Percentiles rank a stretch among this genome's conserved stretches.
phyloP scores from a whole-genome alignment of 2,797 vertebrate species.

The Anisognathus igniventris region DNA sequence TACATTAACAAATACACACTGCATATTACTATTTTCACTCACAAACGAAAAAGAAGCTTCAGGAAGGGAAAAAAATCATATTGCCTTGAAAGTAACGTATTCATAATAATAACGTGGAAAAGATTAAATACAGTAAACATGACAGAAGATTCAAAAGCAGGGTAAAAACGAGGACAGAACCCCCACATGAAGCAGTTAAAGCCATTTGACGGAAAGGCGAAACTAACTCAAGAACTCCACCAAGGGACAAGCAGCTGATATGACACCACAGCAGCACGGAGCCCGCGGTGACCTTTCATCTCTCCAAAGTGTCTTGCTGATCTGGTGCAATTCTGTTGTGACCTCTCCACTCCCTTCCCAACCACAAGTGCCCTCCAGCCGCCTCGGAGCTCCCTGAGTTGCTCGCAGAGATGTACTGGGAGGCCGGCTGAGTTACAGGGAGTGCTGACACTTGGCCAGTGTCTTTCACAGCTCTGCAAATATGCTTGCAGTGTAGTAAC shows the following conservation, averaged over 20 bases:
- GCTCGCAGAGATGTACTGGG: background rate
- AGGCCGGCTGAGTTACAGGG: background rate
- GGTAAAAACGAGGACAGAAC: background rate
- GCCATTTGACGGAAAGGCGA: slow-evolving; percentile 45
- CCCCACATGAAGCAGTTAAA: slow-evolving; percentile 13
- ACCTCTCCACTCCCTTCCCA: background rate
- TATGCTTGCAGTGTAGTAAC: background rate
- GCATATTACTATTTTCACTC: fast-evolving
- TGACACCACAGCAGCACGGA: slow-evolving; percentile 54
- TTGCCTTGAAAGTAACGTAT: slow-evolving; percentile 15
- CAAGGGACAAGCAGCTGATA: slow-evolving; percentile 76
- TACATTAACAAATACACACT: background rate
- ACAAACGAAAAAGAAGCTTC: background rate
- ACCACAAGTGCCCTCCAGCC: background rate
- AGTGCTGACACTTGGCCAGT: background rate
- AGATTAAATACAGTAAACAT: slow-evolving; percentile 71
- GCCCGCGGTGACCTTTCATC: slow-evolving; percentile 69
- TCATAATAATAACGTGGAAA: slow-evolving; percentile 58
- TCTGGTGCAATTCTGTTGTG: background rate
- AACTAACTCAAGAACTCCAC: slow-evolving; percentile 82
- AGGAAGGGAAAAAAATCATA: background rate
- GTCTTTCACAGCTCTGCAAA: background rate
- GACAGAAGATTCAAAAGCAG: slow-evolving; percentile 49
- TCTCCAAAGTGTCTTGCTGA: background rate
- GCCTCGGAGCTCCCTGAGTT: background rate